Base-by-base conservation (phyloP, 2,797 vertebrate species). In the Anniella stebbinsi region DNA sequence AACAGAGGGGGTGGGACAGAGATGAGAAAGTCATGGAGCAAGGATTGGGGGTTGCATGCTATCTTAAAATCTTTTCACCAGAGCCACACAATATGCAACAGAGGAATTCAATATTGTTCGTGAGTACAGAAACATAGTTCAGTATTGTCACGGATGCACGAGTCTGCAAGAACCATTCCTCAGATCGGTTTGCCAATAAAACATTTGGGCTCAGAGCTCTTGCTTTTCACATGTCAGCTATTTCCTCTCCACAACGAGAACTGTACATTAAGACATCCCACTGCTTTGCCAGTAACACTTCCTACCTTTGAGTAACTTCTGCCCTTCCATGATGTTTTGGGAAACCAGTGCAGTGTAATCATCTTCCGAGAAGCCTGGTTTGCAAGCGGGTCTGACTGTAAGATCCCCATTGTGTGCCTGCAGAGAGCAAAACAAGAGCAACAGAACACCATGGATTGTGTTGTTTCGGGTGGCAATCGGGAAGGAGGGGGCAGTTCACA, bases 301-400 rank as follows among this genome's bases (percentile, higher is more conserved):
- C 98, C 97, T 98, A 99, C 99, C 99, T 99, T 98, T 98, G 89
- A 97, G 97, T 87, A 98, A 96, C 96, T 96, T 97, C 96, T 97
- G 98, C 95, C 98, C 98, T 97, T 97, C 98, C 95, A 98, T 95
- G 96, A 98, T 95, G 95, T 98, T 98, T 91, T 97, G 98, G 89
- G 98, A 98, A 97, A 99, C 96, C 11, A 98, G 96, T 0, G 98
- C 97, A 6, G 98, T 98, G 97, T 99, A 99, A 95, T 98, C 98
- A 86, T 98, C 98, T 88, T 98, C 98, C 3, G 98, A 98, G 97
- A 99, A 99, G 94, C 99, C 99, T 67, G 98, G 97, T 93, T 96
- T 98, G 96, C 99, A 99, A 83, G 97, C 96, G 95, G 96, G 96
- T 95, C 96, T 97, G 95, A 97, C 96, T 88, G 98, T 97, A 95